Conservation (phyloP, 2,797 vertebrate species). For the Myotis pilosus region DNA sequence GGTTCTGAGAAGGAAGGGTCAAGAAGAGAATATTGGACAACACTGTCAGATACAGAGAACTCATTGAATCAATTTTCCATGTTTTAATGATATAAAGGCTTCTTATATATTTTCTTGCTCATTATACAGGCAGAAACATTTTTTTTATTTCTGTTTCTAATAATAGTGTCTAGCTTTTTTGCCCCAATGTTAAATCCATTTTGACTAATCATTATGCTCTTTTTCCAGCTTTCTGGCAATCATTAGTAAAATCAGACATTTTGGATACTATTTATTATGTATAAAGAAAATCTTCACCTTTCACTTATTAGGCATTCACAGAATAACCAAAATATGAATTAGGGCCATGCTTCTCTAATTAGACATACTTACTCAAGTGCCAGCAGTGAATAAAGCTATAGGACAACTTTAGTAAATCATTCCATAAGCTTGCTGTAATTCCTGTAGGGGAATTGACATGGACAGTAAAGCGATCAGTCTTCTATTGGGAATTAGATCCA, state of each 20-base stretch:
- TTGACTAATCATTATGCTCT: neutral
- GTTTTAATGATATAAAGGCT: neutral
- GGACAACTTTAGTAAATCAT: neutral
- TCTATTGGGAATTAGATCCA: neutral
- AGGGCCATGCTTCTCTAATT: neutral
- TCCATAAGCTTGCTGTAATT: neutral
- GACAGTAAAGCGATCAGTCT: neutral
- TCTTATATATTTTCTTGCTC: neutral
- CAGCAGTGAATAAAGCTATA: neutral
- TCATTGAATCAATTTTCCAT: neutral
- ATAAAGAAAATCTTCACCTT: neutral
- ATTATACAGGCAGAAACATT: slow-evolving; percentile 9
- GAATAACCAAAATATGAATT: neutral
- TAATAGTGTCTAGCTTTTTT: neutral
- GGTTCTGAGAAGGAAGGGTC: neutral
- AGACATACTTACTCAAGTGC: neutral
- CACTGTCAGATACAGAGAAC: neutral
- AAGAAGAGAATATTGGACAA: neutral
- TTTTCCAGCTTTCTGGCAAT: neutral
- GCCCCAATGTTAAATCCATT: neutral
- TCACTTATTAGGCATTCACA: neutral
- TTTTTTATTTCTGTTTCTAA: slow-evolving; percentile 5
- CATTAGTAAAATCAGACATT: neutral
- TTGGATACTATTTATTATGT: neutral
- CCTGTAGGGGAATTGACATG: neutral